Base-by-base conservation (phyloP, 1,140 invertebrate genomes). In the Subanguina moxae region DNA sequence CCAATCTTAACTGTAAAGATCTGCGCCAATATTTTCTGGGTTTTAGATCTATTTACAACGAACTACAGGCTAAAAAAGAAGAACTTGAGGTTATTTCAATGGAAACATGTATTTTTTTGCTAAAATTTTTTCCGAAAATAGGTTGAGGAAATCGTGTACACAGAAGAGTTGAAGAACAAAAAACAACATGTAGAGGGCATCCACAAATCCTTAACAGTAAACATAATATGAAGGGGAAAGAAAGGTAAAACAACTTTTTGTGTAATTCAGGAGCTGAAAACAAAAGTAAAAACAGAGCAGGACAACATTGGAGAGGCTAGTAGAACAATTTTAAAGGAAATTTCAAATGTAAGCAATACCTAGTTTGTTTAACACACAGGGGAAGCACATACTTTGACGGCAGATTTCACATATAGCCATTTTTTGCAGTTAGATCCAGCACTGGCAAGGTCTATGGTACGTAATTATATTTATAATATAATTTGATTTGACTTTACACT, bases 1-100 rank as follows among this genome's bases (percentile, higher is more conserved):
- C 68, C 8, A 52, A 61, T 46, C 38, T 70, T n/a, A 69, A 70
- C 23, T 66, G 48, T 23, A 70, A 58, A 25, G 67, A 70, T 71
- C 38, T 70, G n/a, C 21, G 52, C 23, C 23, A 71, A 15, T 70
- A 70, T 67, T 70, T 70, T 42, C 25, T 32, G 11, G 68, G 68
- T 17, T 43, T 70, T 15, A 42, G 66, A 19, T 48, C 70, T 61
- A 19, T 70, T 21, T 68, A 64, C 32, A 11, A 45, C 25, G 68
- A 70, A 42, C 46, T 70, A 52, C 30, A 66, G 13, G 32, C 57
- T 17, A 57, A 61, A 27, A 66, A 23, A n/a, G 45, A 70, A n/a
- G 67, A 52, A 69, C 48, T 66, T 27, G 62, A 70, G 28, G 68
- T 70, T 17, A 48, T 21, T 27, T 57, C 23, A 58, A 13, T 23